phyloP scores from a whole-genome alignment of 2,113 vertebrate species.

The Porphyrio hochstetteri region DNA sequence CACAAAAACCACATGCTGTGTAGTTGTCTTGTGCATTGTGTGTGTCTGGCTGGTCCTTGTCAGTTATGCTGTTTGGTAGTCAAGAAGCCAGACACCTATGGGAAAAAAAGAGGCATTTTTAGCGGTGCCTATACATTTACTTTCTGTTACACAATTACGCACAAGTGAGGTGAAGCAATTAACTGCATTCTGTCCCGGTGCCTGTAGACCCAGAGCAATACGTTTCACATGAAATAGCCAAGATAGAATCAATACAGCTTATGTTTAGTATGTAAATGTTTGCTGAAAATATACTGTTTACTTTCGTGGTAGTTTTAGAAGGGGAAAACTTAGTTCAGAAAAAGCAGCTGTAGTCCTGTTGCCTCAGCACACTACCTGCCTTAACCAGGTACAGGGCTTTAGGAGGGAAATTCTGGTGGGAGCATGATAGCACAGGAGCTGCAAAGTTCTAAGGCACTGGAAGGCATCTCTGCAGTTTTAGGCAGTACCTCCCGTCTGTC shows the following conservation, averaged over 20 bases:
- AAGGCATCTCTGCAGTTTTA: neutral
- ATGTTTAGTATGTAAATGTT: neutral
- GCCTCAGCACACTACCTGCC: neutral
- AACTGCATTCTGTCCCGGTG: neutral
- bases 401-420: neutral
- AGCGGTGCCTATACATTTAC: neutral
- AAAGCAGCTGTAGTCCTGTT: neutral
- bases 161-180: neutral
- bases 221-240: neutral
- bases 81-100: neutral
- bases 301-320: neutral
- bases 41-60: neutral
- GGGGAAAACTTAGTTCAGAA: neutral
- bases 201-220: neutral
- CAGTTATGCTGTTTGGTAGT: neutral
- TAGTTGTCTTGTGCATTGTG: neutral
- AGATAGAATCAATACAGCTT: neutral
- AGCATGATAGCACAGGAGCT: neutral
- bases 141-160: neutral
- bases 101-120: neutral
- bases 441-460: neutral
- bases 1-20: neutral
- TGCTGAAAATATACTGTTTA: constrained; percentile 24
- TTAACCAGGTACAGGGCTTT: neutral
- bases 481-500: neutral